Base-by-base conservation (phyloP, 2,113 vertebrate genomes). In the Hoplias malabaricus region DNA sequence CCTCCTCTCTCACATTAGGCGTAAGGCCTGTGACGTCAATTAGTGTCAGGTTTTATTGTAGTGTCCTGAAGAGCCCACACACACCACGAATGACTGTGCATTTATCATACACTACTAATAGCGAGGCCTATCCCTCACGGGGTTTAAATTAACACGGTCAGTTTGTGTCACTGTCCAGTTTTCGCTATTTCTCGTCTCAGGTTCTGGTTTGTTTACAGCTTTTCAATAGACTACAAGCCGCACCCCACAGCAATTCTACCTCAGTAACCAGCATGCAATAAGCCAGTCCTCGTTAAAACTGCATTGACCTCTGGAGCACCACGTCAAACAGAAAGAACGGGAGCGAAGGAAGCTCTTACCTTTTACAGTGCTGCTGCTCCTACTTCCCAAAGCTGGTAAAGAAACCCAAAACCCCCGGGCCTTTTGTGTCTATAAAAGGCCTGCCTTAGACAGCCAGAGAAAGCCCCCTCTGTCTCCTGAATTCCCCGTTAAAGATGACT, bases 191-290 rank as follows among this genome's bases (percentile, higher is more conserved):
- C 56, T 71, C 13, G 0, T 57, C 69, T 63, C 31, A 81, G 31
- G 11, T 50, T 74, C 21, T 65, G 25, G 62, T 66, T 59, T 84
- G 67, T 2, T 86, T 87, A 78, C 87, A 84, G 79, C 59, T 83
- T 54, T 46, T 83, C 82, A 63, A 76, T 82, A 87, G n/a, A n/a
- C n/a, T n/a, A n/a, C n/a, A n/a, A n/a, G 90, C 90, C 91, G 90
- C 90, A 90, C 90, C 90, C 90, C 80, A 56, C 57, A 77, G 80
- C 79, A 85, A 56, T 82, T 83, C 85, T 81, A 76, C 87, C 86
- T 89, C 38, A 77, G 87, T 84, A 87, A 79, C 66, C 82, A 50
- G 75, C 75, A 84, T 79, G 75, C 27, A 40, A 76, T 80, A 81
- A 87, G 86, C 85, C 80, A 82, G 82, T n/a, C 1, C 79, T 86